Conservation (phyloP, 35 echinoderm and acorn worm genomes). For the Chiridota heheva region DNA sequence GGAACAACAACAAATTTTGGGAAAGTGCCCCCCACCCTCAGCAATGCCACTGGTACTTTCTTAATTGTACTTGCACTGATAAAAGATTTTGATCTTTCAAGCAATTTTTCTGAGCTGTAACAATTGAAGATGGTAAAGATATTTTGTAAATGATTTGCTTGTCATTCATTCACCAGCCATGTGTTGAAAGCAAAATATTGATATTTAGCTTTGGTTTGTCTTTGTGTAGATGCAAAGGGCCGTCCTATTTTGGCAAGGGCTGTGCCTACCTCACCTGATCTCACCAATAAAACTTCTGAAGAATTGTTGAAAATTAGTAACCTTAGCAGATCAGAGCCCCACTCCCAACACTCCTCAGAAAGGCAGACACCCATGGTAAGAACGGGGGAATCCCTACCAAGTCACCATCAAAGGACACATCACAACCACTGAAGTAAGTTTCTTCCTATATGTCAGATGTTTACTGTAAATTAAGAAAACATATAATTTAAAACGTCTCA, state of each 20-base stretch:
- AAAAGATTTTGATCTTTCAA: no score
- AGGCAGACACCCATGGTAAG: constrained; percentile 15
- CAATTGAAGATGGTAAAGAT: no score
- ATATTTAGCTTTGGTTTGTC: neutral
- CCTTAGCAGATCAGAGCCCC: constrained; percentile 8
- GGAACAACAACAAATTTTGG: no score
- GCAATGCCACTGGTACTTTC: no score
- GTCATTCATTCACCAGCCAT: no score
- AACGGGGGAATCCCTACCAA: constrained; percentile 8
- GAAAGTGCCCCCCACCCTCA: no score
- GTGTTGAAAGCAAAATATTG: neutral
- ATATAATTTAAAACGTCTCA: no score
- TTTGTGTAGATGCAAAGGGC: constrained; percentile 15
- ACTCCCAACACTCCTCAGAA: neutral
- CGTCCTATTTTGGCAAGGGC: constrained; percentile 14
- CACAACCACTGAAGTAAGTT: constrained; percentile 7
- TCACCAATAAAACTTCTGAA: neutral
- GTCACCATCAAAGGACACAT: no score
- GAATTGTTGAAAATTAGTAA: constrained; percentile 9
- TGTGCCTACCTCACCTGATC: constrained; percentile 12
- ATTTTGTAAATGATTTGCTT: no score
- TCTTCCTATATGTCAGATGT: neutral
- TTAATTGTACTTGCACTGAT: no score
- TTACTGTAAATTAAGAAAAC: no score
- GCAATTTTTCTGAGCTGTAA: no score